Conservation (phyloP, 2,797 vertebrate genomes). For the Limosa lapponica region DNA sequence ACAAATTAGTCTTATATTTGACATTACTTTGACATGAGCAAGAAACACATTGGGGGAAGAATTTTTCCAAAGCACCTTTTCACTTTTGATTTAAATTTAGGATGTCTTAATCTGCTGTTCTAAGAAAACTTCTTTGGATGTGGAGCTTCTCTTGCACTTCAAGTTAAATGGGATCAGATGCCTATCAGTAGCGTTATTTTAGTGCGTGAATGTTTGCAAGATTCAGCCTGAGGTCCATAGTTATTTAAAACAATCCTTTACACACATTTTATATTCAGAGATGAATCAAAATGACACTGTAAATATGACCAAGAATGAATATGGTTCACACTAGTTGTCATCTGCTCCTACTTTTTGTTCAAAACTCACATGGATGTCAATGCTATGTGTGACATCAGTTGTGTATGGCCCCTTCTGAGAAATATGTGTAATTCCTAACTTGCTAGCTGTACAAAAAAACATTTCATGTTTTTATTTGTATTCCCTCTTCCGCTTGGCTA, state of each 20-base stretch:
- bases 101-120: neutral
- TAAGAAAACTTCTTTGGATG: neutral
- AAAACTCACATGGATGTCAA: neutral
- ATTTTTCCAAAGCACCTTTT: constrained; percentile 10
- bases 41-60: neutral
- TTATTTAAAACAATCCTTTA: constrained; percentile 1
- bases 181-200: neutral
- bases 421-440: neutral
- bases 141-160: neutral
- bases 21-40: neutral
- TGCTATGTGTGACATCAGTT: neutral
- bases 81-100: constrained; percentile 25
- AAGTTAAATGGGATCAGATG: neutral
- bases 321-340: neutral
- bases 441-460: neutral
- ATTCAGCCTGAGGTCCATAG: neutral
- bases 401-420: neutral
- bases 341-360: neutral
- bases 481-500: constrained; percentile 57
- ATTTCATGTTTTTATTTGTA: constrained; percentile 43
- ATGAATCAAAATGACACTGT: neutral
- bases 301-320: neutral
- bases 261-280: neutral
- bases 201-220: neutral
- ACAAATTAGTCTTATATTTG: constrained; percentile 13